phyloP scores from a whole-genome alignment of 2,888 invertebrate species.

The Adelphocoris suturalis region DNA sequence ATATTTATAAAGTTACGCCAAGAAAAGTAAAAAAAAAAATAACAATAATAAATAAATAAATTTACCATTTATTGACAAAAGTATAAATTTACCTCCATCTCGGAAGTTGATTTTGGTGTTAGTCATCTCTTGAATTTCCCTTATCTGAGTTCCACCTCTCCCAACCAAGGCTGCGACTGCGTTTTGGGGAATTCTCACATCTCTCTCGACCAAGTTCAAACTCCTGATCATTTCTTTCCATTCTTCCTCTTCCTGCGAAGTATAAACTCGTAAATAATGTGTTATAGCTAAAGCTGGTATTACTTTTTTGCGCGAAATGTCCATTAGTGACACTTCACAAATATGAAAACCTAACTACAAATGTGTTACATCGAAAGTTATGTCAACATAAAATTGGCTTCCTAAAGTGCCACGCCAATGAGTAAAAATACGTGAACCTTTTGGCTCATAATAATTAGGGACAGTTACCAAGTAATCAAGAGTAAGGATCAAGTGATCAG shows the following conservation, averaged over 20 bases:
- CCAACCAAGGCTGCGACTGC: constrained; percentile 80
- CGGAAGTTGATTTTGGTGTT: constrained; percentile 82
- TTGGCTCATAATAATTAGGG: too few relatives aligned
- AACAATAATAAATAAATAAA: too few relatives aligned
- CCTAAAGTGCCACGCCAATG: too few relatives aligned
- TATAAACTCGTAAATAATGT: constrained; percentile 28
- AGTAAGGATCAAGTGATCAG: too few relatives aligned
- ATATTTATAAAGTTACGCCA: too few relatives aligned
- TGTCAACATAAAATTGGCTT: too few relatives aligned
- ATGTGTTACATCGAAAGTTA: too few relatives aligned
- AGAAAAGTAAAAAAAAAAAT: too few relatives aligned
- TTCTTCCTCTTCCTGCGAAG: constrained; percentile 75
- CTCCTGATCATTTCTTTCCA: constrained; percentile 71
- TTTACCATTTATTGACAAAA: too few relatives aligned
- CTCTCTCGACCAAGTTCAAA: constrained; percentile 73
- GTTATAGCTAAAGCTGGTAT: background rate
- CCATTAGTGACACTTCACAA: background rate
- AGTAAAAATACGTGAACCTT: too few relatives aligned
- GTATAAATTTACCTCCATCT: constrained; percentile 77
- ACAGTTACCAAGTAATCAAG: too few relatives aligned
- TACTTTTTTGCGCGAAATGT: background rate
- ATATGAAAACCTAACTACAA: too few relatives aligned
- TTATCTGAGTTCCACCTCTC: constrained; percentile 87
- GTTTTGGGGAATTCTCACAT: constrained; percentile 78
- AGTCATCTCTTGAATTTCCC: constrained; percentile 86